Percentiles rank a stretch among this genome's conserved stretches.
Evolutionary conservation across 2,113 vertebrate genomes (phyloP).

Genomic region (Chascanopsetta lugubris): DNA sequence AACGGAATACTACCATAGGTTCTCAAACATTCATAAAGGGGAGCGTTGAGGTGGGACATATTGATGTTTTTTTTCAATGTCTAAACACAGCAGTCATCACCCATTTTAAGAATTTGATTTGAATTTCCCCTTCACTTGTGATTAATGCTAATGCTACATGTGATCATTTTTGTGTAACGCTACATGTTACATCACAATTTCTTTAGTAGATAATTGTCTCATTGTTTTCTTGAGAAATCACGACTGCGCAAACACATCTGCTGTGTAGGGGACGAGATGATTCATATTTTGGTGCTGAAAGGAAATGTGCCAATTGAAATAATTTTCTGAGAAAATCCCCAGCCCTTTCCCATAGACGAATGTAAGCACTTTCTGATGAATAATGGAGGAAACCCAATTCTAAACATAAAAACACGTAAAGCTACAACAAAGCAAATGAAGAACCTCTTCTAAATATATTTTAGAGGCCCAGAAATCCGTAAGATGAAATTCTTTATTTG

Average conservation of each 20-base stretch:
- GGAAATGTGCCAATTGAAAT: not conserved
- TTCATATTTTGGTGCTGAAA: not conserved
- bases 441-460: not conserved
- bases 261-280: not conserved
- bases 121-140: not conserved
- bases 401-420: constrained; percentile 3
- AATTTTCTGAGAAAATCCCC: not conserved
- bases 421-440: not conserved
- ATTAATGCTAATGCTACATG: too few species aligned
- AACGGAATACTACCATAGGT: too few species aligned
- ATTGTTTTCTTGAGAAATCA: not conserved
- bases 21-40: too few species aligned
- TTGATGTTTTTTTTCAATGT: too few species aligned
- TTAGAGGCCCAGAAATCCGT: constrained; percentile 8
- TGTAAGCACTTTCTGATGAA: constrained; percentile 14
- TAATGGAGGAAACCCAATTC: constrained; percentile 26
- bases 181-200: not conserved
- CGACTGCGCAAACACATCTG: not conserved
- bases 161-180: not conserved
- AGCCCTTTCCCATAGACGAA: not conserved
- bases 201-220: not conserved
- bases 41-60: too few species aligned
- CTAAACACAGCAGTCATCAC: too few species aligned
- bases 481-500: constrained; percentile 8
- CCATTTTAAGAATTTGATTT: not conserved